Evolutionary conservation across 2,888 invertebrate species (phyloP), one percentile per base, ranked within the genome.

Genomic region (Sinhomidia bicolor): DNA sequence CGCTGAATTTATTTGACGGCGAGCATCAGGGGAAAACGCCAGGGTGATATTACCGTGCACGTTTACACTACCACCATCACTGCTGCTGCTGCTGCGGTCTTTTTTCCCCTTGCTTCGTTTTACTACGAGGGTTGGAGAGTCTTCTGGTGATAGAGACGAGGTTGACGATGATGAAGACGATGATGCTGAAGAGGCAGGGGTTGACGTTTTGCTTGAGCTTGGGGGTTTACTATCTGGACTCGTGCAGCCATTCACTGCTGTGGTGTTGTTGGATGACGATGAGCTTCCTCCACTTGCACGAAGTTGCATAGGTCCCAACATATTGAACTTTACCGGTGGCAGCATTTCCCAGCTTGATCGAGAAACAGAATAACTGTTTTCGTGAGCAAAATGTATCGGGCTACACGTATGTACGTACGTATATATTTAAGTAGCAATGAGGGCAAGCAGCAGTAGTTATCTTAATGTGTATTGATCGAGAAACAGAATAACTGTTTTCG

Each of bases 271-370:
- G n/a, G n/a, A n/a, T 12, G 76, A 23, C 5, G 76, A 62, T 26
- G 62, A 47, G 23, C 78, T 54, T n/a, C 78, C 54, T 10, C 76
- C 47, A 47, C 26, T 32, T 29, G 44, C 68, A 44, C 47, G 84
- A 54, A 89, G 89, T 79, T 89, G 90, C 85, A 91, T 90, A 47
- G 90, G 90, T 12, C 91, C 91, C 14, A 91, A 74, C 41, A 91
- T 91, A 81, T 90, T 91, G 60, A 91, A 91, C 79, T 87, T 85
- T 0, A 90, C 91, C 29, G 90, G 89, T 14, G 88, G 86, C 3
- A 90, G 84, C 78, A 78, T 78, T 51, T 26, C 51, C 51, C 26
- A 29, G 2, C n/a, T n/a, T n/a, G n/a, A n/a, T n/a, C n/a, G n/a
- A n/a, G n/a, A n/a, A n/a, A n/a, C n/a, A n/a, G n/a, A n/a, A n/a